Base-by-base conservation (phyloP, 2,113 vertebrate genomes). In the Menidia beryllina region DNA sequence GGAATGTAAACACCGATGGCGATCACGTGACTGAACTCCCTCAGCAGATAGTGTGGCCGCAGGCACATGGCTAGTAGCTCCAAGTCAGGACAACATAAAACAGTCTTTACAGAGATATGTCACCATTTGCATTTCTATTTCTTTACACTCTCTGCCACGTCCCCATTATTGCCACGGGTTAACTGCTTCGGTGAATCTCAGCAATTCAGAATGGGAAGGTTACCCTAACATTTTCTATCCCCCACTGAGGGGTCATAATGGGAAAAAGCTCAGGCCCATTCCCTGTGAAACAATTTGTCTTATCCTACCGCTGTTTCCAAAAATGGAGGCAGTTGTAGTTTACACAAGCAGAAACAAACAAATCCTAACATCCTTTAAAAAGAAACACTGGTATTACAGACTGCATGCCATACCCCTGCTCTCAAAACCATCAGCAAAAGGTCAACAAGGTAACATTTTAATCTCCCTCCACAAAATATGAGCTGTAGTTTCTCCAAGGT, bases 41-140 rank as follows among this genome's bases (percentile, higher is more conserved):
- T n/a, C n/a, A n/a, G n/a, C n/a, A n/a, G n/a, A n/a, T n/a, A n/a
- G n/a, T n/a, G n/a, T n/a, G n/a, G n/a, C n/a, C n/a, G n/a, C n/a
- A n/a, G n/a, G n/a, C n/a, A n/a, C n/a, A n/a, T n/a, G n/a, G n/a
- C n/a, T n/a, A n/a, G n/a, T n/a, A n/a, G n/a, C n/a, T n/a, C n/a
- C n/a, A n/a, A n/a, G n/a, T n/a, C n/a, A n/a, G n/a, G n/a, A n/a
- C n/a, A n/a, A n/a, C n/a, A n/a, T n/a, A n/a, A n/a, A n/a, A n/a
- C n/a, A n/a, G n/a, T n/a, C n/a, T n/a, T n/a, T n/a, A n/a, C n/a
- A n/a, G n/a, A n/a, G n/a, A n/a, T n/a, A n/a, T 54, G 30, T 36
- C 43, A 38, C 20, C 30, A 85, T 86, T 81, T 85, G 68, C 82
- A 81, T 86, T 69, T 86, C 68, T 84, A 78, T 86, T 79, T 78